phyloP scores from a whole-genome alignment of 2,113 vertebrate genomes.

The Psammodynastes pulverulentus region DNA sequence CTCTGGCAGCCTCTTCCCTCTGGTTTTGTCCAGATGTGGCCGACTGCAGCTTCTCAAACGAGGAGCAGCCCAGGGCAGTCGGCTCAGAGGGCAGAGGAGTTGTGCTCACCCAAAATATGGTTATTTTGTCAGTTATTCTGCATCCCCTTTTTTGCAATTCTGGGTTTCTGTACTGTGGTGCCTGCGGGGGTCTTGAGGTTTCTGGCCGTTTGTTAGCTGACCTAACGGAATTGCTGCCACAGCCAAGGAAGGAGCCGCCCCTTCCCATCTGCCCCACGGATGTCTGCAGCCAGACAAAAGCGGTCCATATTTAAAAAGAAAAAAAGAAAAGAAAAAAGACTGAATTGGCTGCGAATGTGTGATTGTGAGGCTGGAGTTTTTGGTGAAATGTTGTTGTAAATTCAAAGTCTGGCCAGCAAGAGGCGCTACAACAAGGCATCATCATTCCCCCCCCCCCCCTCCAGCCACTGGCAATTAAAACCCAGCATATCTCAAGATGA shows the following conservation, averaged over 20 bases:
- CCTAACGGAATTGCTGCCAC: neutral
- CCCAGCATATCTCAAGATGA: neutral
- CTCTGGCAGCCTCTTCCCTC: neutral
- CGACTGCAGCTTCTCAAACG: neutral
- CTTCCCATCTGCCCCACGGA: neutral
- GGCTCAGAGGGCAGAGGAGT: neutral
- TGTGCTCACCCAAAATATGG: no score
- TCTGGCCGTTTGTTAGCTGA: neutral
- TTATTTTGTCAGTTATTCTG: neutral
- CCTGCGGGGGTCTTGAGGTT: neutral
- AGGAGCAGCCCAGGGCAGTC: neutral
- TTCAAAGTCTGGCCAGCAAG: neutral
- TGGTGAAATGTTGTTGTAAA: neutral
- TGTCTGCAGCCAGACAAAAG: no score
- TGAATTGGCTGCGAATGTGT: neutral
- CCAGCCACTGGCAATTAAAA: neutral
- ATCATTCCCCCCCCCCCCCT: fast-evolving
- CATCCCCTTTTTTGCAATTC: neutral
- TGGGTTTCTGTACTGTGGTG: neutral
- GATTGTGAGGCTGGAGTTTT: neutral
- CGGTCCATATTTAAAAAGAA: no score
- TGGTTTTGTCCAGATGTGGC: neutral
- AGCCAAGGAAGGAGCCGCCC: neutral
- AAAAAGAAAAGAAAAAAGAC: no score
- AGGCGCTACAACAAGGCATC: neutral